Evolutionary conservation across 2,888 invertebrate genomes (phyloP), one percentile per base, ranked within the genome.

Genomic region (Siphonodentalium dalli): DNA sequence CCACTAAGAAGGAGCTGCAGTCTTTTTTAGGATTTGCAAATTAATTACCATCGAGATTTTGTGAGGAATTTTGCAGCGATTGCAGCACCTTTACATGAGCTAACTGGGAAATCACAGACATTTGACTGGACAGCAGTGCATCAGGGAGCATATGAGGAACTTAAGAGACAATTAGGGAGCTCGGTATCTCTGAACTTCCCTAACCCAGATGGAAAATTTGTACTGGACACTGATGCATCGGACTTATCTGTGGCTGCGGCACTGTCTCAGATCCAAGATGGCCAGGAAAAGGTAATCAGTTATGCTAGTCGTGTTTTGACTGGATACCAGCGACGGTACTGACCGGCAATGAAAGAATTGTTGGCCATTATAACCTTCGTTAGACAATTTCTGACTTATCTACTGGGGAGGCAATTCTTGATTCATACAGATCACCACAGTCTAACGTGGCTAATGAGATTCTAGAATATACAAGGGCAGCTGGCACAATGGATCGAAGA

Each of bases 241-340:
- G 33, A 34, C 24, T 8, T 8, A n/a, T 20, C 33, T 9, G 42
- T 49, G 20, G 53, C 40, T 23, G 53, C 46, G 3, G 39, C 18
- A 8, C 27, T 53, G 3, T 47, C 24, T 11, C 53, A 53, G 21
- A 31, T 53, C 9, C 39, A 27, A 15, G 27, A 54, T 29, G 53
- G 53, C 4, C 13, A n/a, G 2, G 54, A 54, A 28, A 13, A 21
- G 13, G 41, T 50, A 11, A 33, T 54, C 3, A 11, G 27, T 11
- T 54, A 53, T 29, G 40, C 13, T 13, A 55, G 50, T 20, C 28
- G 24, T 15, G 5, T 18, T 6, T 34, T 54, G 38, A 43, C 43
- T 5, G 9, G 2, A 8, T 20, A 21, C 20, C 9, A 31, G 39
- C 18, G 31, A 13, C 9, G 13, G 9, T 29, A 29, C 31, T 29